A percentile compares a stretch with the other conserved stretches of the same genome.
Evolutionary conservation across 2,113 vertebrate genomes (phyloP).

Genomic region (Ptilonorhynchus violaceus): DNA sequence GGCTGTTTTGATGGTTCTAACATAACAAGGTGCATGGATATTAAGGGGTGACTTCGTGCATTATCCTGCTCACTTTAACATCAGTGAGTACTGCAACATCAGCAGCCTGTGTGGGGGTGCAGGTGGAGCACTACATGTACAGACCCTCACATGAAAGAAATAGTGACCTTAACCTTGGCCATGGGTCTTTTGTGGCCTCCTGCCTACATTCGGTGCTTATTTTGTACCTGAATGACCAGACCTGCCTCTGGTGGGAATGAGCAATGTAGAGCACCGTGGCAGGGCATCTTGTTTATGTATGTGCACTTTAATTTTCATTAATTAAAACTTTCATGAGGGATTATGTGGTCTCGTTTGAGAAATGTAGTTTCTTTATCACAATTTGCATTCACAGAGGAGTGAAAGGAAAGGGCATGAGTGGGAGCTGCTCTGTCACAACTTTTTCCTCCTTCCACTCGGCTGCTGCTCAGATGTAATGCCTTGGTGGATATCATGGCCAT

Average conservation of each 20-base stretch:
- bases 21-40: not conserved
- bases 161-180: not conserved
- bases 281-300: not conserved
- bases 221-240: not conserved
- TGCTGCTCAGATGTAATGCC: not conserved
- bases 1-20: not conserved
- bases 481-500: not conserved
- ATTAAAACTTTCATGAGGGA: not conserved
- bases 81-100: not conserved
- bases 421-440: not conserved
- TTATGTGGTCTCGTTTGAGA: not conserved
- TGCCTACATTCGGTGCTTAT: not conserved
- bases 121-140: not conserved
- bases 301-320: not conserved
- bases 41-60: not conserved
- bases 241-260: fast-evolving
- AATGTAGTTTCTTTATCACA: not conserved
- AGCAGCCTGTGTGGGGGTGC: not conserved
- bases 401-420: not conserved
- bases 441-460: not conserved
- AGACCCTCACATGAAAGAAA: not conserved
- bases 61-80: not conserved
- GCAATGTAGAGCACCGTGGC: fast-evolving
- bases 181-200: not conserved
- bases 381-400: not conserved